These are phyloP conservation scores for Lampropteryx suffumata DNA, from an alignment of 2,888 invertebrate species.

Conservation along the genomic window DNA sequence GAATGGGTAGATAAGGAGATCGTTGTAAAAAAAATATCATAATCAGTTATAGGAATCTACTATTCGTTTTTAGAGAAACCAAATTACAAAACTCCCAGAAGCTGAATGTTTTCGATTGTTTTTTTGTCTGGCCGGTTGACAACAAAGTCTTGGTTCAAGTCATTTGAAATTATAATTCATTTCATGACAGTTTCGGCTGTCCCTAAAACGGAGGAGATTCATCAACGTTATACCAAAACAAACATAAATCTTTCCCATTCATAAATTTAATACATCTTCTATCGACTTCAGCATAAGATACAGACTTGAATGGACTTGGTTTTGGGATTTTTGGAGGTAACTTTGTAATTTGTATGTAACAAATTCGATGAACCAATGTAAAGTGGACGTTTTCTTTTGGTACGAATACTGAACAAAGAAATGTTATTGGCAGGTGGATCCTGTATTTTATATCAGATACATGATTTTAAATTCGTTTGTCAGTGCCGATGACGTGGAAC, in stretches of 20 bases:
- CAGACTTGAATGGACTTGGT: conserved; percentile 6
- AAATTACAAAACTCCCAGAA: conserved; percentile 48
- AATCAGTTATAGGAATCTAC: conserved; percentile 26
- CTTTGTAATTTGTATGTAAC: conserved; percentile 45
- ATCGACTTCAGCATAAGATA: conserved; percentile 11
- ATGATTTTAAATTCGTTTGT: conserved; percentile 53
- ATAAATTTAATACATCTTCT: conserved; percentile 12
- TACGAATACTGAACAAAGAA: conserved; percentile 66
- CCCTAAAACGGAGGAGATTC: conserved; percentile 71
- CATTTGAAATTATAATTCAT: conserved; percentile 77
- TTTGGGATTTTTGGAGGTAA: conserved; percentile 18
- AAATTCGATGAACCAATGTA: conserved; percentile 72
- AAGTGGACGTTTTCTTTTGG: conserved; percentile 59
- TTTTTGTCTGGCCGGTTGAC: conserved; percentile 58
- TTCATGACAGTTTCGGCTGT: conserved; percentile 68
- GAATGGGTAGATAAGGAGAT: no score
- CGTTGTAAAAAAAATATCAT: background rate
- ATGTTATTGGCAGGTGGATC: conserved; percentile 74
- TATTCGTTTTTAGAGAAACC: conserved; percentile 47
- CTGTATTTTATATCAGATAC: conserved; percentile 65
- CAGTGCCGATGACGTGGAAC: conserved; percentile 41
- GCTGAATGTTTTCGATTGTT: conserved; percentile 56
- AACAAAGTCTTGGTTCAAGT: conserved; percentile 59
- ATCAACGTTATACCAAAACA: conserved; percentile 64
- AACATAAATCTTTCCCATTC: conserved; percentile 25